Base-by-base conservation (phyloP, 2,113 vertebrate genomes). In the Callithrix jacchus region DNA sequence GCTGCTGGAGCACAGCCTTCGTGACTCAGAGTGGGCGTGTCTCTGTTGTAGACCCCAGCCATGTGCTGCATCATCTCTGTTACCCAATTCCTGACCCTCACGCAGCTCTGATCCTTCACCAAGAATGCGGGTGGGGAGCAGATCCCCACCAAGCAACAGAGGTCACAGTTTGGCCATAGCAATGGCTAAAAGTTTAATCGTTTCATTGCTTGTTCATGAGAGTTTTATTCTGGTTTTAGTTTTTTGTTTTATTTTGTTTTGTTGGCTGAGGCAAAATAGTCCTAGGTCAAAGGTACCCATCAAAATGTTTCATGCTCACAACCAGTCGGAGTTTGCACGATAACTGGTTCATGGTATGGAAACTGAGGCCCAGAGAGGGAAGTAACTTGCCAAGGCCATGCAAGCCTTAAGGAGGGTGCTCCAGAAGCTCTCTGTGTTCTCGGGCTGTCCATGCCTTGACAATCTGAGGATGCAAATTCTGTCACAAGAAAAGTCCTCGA, bases 21-120 rank as follows among this genome's bases (percentile, higher is more conserved):
- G 0, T 16, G 77, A n/a, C 12, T 56, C 9, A 3, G 56, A 49
- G 54, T 5, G 25, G 54, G 4, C 18, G 37, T 12, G 14, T 4
- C 30, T 70, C 6, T 17, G 52, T 11, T 8, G 4, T 6, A 68
- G 42, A 89, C n/a, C 7, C 40, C 27, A 2, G 11, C 14, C 1
- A 12, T 0, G 9, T 2, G 12, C 4, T 10, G 11, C 4, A 0
- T 37, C 2, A 0, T 40, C 70, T 74, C 66, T 2, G 71, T 27
- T 47, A 21, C 77, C 61, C 87, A 68, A 6, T 23, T 11, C 30
- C 71, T 5, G 6, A 49, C 45, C 66, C 52, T 66, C 52, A 7
- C 23, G 0, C 8, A 11, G 64, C 32, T 54, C 61, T 40, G 58
- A 52, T 40, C 64, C 56, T 21, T 84, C 0, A 0, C 52, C 42